A percentile compares a stretch with the other conserved stretches of the same genome.
Evolutionary conservation across 2,113 vertebrate genomes (phyloP).

Genomic region (Phasianus colchicus): DNA sequence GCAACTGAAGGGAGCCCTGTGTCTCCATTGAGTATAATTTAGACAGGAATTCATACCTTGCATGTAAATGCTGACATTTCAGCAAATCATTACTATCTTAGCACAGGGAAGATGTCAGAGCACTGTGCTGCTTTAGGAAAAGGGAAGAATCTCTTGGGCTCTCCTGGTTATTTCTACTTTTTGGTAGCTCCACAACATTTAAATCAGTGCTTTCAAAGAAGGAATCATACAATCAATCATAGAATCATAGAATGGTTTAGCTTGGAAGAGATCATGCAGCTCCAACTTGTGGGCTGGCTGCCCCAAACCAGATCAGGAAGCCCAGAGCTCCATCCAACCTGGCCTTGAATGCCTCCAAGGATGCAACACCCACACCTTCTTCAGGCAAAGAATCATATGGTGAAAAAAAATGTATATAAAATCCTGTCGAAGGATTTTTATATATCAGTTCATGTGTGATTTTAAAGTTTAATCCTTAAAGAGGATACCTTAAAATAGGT

Average conservation of each 20-base stretch:
- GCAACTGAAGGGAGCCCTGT: background rate
- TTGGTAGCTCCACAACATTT: background rate
- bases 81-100: rapidly evolving
- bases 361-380: too few relatives aligned
- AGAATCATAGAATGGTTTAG: too few relatives aligned
- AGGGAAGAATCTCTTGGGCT: background rate
- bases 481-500: background rate
- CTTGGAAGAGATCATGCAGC: too few relatives aligned
- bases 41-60: background rate
- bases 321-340: too few relatives aligned
- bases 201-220: background rate
- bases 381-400: background rate
- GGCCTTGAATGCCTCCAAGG: too few relatives aligned
- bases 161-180: background rate
- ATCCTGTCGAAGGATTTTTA: background rate
- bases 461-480: background rate
- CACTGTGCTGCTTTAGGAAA: background rate
- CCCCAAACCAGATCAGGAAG: too few relatives aligned
- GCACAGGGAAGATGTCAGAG: background rate
- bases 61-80: rapidly evolving
- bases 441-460: background rate
- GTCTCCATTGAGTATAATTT: rapidly evolving
- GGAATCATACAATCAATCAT: background rate
- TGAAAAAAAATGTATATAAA: background rate
- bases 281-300: too few relatives aligned